Evolutionary conservation across 2,888 invertebrate genomes (phyloP).

Genomic region (Drosophila mimica): DNA sequence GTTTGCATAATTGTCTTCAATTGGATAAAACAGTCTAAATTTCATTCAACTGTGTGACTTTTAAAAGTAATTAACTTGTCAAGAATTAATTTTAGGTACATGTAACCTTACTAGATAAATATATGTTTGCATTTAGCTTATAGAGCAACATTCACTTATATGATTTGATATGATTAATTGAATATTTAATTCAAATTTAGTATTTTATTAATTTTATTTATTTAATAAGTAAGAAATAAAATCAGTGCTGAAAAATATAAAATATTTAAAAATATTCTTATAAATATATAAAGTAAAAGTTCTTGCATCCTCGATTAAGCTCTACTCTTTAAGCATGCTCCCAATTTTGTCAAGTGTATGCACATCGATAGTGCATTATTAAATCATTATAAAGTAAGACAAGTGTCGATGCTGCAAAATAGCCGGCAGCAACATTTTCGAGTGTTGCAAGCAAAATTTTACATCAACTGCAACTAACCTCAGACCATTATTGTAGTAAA

Average conservation of each 20-base stretch:
- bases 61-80: neutral
- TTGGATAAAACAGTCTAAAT: neutral
- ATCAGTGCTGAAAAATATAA: neutral
- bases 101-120: neutral
- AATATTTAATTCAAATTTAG: no score
- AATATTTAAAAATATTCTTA: neutral
- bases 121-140: neutral
- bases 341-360: neutral
- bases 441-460: constrained; percentile 18
- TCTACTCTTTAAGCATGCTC: neutral
- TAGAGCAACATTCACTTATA: no score
- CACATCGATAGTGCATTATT: neutral
- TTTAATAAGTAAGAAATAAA: neutral
- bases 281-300: neutral
- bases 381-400: constrained; percentile 1
- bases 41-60: neutral
- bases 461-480: constrained; percentile 43
- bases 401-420: constrained; percentile 4
- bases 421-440: constrained; percentile 12
- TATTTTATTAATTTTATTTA: neutral
- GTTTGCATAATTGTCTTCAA: neutral
- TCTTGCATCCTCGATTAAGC: neutral
- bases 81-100: neutral
- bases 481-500: constrained; percentile 69
- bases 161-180: no score